A percentile compares a stretch with the other conserved stretches of the same genome.
phyloP scores from a whole-genome alignment of 2,113 vertebrate species.

The Brachyhypopomus gauderio region DNA sequence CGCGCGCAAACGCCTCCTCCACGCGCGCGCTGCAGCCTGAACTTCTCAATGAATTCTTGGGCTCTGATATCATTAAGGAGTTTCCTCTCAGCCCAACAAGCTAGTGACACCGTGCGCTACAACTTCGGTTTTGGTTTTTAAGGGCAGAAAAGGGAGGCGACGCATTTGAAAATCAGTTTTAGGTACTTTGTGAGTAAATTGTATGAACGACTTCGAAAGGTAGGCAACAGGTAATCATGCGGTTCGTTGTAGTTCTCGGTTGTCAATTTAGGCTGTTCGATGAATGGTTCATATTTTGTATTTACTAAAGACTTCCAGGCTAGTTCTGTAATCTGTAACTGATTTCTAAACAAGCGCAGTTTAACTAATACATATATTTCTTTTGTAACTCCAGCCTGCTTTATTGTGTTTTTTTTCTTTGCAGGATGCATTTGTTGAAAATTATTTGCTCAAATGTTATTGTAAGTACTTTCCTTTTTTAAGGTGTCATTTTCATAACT shows the following conservation, averaged over 20 bases:
- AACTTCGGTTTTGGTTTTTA: background rate
- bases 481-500: background rate
- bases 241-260: too few species aligned
- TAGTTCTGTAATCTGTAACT: background rate
- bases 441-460: slow-evolving; percentile 58
- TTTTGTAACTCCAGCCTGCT: background rate
- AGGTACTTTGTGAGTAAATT: too few species aligned
- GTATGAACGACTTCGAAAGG: background rate
- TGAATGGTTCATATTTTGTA: too few species aligned
- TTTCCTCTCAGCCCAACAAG: background rate
- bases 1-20: slow-evolving; percentile 12
- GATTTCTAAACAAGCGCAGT: background rate
- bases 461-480: slow-evolving; percentile 63
- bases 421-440: slow-evolving; percentile 67
- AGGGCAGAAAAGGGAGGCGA: background rate
- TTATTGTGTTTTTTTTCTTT: slow-evolving; percentile 19
- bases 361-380: background rate
- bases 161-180: background rate
- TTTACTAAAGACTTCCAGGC: background rate
- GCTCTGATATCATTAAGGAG: slow-evolving; percentile 49
- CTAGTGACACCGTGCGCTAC: background rate
- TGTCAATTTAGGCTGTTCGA: too few species aligned
- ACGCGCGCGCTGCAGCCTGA: slow-evolving; percentile 13
- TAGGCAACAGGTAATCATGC: background rate
- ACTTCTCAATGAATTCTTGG: slow-evolving; percentile 38